Base-by-base conservation (phyloP, 1,140 invertebrate species). In the Leptestheria dahalacensis region DNA sequence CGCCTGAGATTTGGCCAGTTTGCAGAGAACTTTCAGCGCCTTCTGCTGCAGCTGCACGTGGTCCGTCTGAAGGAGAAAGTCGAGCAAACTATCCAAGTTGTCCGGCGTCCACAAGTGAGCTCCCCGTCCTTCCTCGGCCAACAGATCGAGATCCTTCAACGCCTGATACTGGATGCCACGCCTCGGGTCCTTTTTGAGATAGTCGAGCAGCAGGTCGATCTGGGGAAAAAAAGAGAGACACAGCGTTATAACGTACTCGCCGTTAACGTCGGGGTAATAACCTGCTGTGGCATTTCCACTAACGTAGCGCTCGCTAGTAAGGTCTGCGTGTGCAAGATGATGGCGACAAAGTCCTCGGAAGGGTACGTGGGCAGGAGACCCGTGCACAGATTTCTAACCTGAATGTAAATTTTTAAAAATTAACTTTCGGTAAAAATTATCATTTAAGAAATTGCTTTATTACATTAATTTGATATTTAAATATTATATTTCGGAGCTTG, bases 241-340 rank as follows among this genome's bases (percentile, higher is more conserved):
- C n/a, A n/a, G n/a, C n/a, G n/a, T n/a, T n/a, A n/a, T n/a, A n/a
- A n/a, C n/a, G n/a, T n/a, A n/a, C n/a, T n/a, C n/a, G n/a, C n/a
- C n/a, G n/a, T 49, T 24, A 58, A 10, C n/a, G n/a, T n/a, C n/a
- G n/a, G n/a, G n/a, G n/a, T n/a, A n/a, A 68, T 72, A 56, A 92
- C 87, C 76, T 96, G 94, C 65, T 83, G 82, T 9, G 90, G 86
- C 50, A 97, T 84, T 73, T 93, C 86, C 1, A 92, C 82, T 10
- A 96, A 75, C n/a, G 91, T 94, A 23, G 86, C 82, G 1, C 83
- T 81, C 18, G 92, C 86, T 24, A 97, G 75, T 58, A 89, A 83
- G 1, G 91, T 95, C 25, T 97, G 76, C 0, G 92, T 89, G 65
- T 85, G 82, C 11, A 97, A 76, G 51, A 86, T 92, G 3, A 88